phyloP scores from a whole-genome alignment of 1,140 invertebrate species.

The Matsumurasca onukii region DNA sequence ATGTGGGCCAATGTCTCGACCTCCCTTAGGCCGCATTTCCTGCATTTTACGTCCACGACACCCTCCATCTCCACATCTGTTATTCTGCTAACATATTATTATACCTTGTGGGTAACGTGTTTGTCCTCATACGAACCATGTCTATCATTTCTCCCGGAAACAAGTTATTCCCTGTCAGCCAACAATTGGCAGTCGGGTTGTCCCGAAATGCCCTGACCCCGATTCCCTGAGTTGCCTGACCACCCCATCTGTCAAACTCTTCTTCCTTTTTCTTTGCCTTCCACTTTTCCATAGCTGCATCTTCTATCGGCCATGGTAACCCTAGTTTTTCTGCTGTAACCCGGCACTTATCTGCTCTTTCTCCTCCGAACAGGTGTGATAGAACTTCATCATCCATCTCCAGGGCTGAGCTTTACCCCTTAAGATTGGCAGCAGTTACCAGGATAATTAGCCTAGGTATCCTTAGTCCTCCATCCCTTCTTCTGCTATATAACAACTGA shows the following conservation, averaged over 20 bases:
- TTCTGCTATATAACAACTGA: not conserved
- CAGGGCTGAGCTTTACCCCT: not conserved
- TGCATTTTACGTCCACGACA: slow-evolving; percentile 2
- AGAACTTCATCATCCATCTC: not conserved
- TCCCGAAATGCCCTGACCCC: not conserved
- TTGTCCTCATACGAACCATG: not conserved
- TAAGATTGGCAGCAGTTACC: not conserved
- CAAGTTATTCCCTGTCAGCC: not conserved
- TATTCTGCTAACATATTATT: not conserved
- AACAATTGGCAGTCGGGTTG: not conserved
- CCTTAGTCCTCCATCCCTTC: slow-evolving; percentile 9
- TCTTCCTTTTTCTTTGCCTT: not conserved
- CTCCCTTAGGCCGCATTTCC: no score
- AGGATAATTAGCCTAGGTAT: not conserved
- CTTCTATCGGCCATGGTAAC: not conserved
- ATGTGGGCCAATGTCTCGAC: no score
- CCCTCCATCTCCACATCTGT: no score
- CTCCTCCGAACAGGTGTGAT: not conserved
- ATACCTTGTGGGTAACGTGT: not conserved
- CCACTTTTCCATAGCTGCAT: not conserved
- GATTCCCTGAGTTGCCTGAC: not conserved
- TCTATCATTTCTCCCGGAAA: slow-evolving; percentile 24
- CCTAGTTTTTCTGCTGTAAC: not conserved
- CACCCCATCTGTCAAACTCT: not conserved
- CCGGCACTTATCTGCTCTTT: not conserved